These are phyloP conservation scores for Salvelinus namaycush DNA, from an alignment of 2,113 vertebrate genomes.

Conservation along the genomic window DNA sequence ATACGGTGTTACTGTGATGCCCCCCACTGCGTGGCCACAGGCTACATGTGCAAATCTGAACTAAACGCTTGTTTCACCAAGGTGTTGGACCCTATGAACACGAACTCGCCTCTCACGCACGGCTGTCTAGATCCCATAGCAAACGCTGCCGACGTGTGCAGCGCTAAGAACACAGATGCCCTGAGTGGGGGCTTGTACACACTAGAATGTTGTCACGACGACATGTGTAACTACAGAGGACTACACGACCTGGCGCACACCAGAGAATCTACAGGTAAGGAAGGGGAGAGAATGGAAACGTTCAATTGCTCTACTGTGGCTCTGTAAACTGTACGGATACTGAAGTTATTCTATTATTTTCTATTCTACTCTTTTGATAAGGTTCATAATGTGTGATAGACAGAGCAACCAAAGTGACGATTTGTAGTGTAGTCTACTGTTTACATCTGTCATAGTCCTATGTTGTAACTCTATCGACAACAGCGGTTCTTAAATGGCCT, in stretches of 20 bases:
- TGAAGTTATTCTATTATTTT: not conserved
- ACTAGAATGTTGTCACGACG: constrained; percentile 94
- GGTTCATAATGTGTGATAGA: too few species aligned
- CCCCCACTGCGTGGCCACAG: constrained; percentile 94
- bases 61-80: constrained; percentile 93
- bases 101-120: constrained; percentile 93
- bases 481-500: constrained; percentile 42
- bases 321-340: not conserved
- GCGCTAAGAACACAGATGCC: constrained; percentile 71
- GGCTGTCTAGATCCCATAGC: constrained; percentile 91
- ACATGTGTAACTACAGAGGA: constrained; percentile 99
- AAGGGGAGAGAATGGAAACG: not conserved
- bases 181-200: constrained; percentile 67
- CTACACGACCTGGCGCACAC: constrained; percentile 88
- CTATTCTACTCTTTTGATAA: too few species aligned
- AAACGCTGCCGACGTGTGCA: constrained; percentile 82
- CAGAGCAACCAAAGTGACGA: too few species aligned
- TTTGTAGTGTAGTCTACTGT: not conserved
- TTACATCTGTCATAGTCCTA: too few species aligned
- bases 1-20: constrained; percentile 98
- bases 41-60: constrained; percentile 99
- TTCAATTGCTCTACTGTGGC: not conserved
- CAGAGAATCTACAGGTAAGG: constrained; percentile 87
- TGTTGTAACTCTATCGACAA: not conserved
- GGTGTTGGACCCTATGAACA: constrained; percentile 89